Evolutionary conservation across 2,797 vertebrate species (phyloP).

Genomic region (Sciurus carolinensis): DNA sequence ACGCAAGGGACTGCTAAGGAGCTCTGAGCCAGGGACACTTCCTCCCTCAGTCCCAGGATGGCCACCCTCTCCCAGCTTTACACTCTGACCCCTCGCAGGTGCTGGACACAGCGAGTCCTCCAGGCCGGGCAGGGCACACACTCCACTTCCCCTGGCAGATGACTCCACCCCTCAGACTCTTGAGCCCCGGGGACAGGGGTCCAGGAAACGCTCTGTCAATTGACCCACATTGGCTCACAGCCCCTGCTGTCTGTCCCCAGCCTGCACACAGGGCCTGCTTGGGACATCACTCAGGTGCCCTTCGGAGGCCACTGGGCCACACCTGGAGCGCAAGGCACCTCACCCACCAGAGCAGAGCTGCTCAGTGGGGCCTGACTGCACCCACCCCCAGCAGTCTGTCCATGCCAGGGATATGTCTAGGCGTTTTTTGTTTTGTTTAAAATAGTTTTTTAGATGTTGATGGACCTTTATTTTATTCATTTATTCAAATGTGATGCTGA

Average conservation of each 20-base stretch:
- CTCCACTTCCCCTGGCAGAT: no score
- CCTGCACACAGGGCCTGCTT: not conserved
- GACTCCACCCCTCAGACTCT: no score
- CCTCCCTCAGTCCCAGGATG: not conserved
- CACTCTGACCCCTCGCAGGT: not conserved
- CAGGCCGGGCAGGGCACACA: no score
- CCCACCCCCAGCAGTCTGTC: not conserved
- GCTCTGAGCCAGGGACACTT: not conserved
- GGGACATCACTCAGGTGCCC: not conserved
- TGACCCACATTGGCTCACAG: fast-evolving
- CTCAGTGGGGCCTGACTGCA: not conserved
- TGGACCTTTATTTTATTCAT: no score
- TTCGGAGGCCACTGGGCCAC: not conserved
- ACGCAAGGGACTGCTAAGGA: not conserved
- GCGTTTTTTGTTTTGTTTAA: no score
- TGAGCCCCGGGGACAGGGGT: no score
- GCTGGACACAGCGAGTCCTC: not conserved
- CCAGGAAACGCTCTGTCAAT: not conserved
- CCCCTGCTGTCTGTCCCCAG: not conserved
- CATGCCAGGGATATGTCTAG: no score
- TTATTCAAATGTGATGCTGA: no score
- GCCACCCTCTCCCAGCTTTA: not conserved
- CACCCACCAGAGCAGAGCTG: not conserved
- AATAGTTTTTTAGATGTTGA: no score
- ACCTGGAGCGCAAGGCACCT: no score